These are phyloP conservation scores for Dilophus febrilis DNA, from an alignment of 2,888 invertebrate species.

Conservation along the genomic window DNA sequence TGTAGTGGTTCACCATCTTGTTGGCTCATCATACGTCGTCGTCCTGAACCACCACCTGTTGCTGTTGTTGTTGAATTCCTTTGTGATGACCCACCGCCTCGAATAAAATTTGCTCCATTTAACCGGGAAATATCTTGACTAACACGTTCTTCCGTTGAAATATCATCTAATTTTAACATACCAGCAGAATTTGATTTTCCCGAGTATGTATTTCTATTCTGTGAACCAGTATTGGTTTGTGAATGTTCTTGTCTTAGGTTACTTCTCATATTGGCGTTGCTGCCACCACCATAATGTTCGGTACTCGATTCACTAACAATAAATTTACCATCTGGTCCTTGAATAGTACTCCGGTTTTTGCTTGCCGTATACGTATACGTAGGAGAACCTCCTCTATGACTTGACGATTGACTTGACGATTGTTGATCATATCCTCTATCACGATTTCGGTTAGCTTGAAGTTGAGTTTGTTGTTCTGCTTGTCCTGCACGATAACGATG, in stretches of 20 bases:
- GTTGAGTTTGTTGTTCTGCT: conserved; percentile 12
- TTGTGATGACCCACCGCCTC: neutral
- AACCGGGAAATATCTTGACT: conserved; percentile 7
- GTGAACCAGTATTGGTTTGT: no score
- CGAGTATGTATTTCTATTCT: conserved; percentile 7
- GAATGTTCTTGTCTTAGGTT: conserved; percentile 1
- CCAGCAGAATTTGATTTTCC: conserved; percentile 7
- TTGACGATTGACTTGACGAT: conserved; percentile 7
- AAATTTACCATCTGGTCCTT: conserved; percentile 32
- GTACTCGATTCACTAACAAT: conserved; percentile 34
- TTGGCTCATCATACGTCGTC: conserved; percentile 10
- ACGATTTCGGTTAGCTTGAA: neutral
- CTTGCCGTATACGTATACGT: conserved; percentile 17
- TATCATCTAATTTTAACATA: conserved; percentile 2
- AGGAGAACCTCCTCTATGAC: conserved; percentile 12
- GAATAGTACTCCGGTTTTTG: conserved; percentile 26
- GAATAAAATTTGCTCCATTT: neutral
- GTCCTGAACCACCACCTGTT: neutral
- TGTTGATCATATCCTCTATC: neutral
- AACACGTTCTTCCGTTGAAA: conserved; percentile 4
- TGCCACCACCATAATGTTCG: conserved; percentile 18
- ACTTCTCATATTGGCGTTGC: conserved; percentile 4
- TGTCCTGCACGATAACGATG: conserved; percentile 27
- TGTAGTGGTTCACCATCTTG: conserved; percentile 10
- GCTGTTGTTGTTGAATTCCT: neutral